Evolutionary conservation across 1,140 invertebrate genomes (phyloP), one percentile per base, ranked within the genome.

Genomic region (Tetragnatha versicolor): DNA sequence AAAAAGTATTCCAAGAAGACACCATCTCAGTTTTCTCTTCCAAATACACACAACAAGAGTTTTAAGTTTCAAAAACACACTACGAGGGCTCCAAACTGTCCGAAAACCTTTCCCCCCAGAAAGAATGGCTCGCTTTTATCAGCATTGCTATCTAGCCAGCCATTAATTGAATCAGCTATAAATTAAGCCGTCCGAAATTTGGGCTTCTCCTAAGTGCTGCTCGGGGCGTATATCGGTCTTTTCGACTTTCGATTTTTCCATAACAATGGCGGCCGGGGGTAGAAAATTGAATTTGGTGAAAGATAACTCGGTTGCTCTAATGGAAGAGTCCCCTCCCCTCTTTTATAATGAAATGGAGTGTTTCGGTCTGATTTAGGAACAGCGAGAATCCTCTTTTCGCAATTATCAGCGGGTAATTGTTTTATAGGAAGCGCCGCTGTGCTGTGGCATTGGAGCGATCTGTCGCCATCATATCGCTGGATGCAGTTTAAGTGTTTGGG

Each of bases 181-280:
- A 63, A 63, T 63, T 63, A 63, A 63, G 60, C 25, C 60, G n/a
- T n/a, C 20, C 35, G 20, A 25, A 39, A 63, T 29, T 66, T 42
- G 63, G 39, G 22, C 31, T 66, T 45, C 27, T 42, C 33, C 22
- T 66, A 66, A 66, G 63, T 66, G 63, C 29, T 29, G 63, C 63
- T 66, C 39, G 9, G 20, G 42, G 63, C 63, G 7, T 27, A 9
- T 6, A 45, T 10, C 35, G 9, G 37, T 25, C 35, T 65, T 65
- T 65, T n/a, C 39, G 39, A 66, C 63, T 66, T 66, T 66, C 42
- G 63, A 66, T 66, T 66, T 66, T 66, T 47, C 63, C 63, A 66
- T 66, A 66, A 66, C 42, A 66, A 45, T 66, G 63, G 42, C 20
- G 35, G 31, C 35, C 33, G n/a, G 33, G 9, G 39, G 39, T 9